Evolutionary conservation across 2,113 vertebrate species (phyloP).

Genomic region (Rhadina sibilatrix): DNA sequence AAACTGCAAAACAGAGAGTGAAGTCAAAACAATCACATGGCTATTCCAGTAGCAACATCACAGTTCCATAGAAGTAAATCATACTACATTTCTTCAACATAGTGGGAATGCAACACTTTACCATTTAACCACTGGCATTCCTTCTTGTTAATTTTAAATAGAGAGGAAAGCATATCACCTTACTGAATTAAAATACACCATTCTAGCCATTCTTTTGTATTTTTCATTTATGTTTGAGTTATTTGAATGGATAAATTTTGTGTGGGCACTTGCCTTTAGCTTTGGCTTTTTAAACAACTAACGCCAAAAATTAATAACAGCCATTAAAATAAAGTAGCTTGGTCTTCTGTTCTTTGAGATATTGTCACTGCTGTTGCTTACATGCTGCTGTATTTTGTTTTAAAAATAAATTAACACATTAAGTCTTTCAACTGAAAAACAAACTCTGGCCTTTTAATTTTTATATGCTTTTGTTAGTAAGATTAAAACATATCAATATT

Average conservation of each 20-base stretch:
- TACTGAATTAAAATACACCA: neutral
- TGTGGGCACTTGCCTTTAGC: neutral
- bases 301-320: neutral
- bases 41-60: neutral
- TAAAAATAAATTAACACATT: neutral
- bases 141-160: neutral
- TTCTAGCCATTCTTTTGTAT: neutral
- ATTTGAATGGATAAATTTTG: neutral
- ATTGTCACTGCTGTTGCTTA: neutral
- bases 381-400: neutral
- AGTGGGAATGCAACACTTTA: neutral
- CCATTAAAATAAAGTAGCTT: neutral
- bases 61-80: neutral
- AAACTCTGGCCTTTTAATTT: constrained; percentile 6
- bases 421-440: constrained; percentile 6
- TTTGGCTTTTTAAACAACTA: constrained; percentile 18
- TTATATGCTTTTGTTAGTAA: neutral
- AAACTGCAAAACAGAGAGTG: neutral
- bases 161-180: neutral
- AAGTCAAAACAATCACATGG: neutral
- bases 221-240: neutral
- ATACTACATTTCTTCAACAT: neutral
- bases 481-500: neutral
- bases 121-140: neutral
- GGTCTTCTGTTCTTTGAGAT: neutral